Conservation (phyloP, 2,113 vertebrate genomes). For the Camelus bactrianus region DNA sequence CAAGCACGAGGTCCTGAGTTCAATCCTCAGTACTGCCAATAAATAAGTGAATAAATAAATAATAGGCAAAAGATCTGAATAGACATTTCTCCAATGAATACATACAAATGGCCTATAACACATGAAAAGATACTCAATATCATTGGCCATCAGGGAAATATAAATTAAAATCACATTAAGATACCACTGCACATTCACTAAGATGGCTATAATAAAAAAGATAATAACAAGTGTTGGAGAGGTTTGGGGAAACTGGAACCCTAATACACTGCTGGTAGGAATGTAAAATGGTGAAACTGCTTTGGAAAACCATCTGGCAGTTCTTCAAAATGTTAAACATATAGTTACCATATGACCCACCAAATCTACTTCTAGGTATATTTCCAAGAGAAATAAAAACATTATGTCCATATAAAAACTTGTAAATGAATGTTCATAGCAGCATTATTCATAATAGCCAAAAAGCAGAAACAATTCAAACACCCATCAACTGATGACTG, state of each 20-base stretch:
- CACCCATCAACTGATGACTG: background rate
- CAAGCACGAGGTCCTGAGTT: no score
- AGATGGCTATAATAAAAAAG: background rate
- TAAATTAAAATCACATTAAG: background rate
- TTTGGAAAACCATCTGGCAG: background rate
- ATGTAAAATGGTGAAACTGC: background rate
- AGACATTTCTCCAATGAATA: background rate
- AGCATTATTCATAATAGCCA: background rate
- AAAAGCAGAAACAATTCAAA: background rate
- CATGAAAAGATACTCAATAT: background rate
- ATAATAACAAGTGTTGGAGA: background rate
- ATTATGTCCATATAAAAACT: background rate
- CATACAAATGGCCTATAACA: background rate
- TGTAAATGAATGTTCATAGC: background rate
- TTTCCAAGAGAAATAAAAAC: background rate
- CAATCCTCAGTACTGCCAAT: no score
- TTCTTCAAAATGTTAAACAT: slow-evolving; percentile 36
- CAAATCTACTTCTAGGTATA: background rate
- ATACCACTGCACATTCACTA: background rate
- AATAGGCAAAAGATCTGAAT: background rate
- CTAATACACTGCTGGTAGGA: background rate
- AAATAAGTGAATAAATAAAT: no score
- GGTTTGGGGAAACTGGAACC: background rate
- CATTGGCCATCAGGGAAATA: background rate
- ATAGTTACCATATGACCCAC: background rate